phyloP scores from a whole-genome alignment of 2,113 vertebrate genomes.

The Macroglossus sobrinus region DNA sequence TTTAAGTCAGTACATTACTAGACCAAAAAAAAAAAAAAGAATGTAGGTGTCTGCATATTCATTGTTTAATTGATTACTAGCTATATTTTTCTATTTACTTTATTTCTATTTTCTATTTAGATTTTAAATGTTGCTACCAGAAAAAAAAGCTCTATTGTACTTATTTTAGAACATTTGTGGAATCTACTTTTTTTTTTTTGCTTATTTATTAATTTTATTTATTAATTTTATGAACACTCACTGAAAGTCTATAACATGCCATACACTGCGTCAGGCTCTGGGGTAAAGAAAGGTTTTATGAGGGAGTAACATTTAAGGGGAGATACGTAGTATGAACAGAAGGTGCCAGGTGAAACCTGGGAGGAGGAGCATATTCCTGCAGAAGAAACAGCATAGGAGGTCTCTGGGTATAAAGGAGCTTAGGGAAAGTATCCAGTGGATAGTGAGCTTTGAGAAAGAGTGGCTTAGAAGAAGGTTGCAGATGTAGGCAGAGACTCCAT shows the following conservation, averaged over 20 bases:
- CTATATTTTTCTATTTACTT: background rate
- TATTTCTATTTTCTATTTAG: background rate
- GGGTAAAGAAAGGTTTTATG: background rate
- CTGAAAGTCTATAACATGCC: background rate
- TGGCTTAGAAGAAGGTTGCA: background rate
- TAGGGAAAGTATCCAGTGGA: background rate
- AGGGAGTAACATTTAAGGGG: background rate
- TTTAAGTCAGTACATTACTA: background rate
- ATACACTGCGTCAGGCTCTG: background rate
- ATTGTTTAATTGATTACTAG: background rate
- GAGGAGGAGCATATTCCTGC: background rate
- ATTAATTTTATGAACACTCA: background rate
- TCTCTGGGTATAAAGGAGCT: background rate
- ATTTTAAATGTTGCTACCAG: background rate
- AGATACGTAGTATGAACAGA: background rate
- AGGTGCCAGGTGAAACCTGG: background rate
- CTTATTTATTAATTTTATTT: background rate
- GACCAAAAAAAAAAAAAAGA: background rate
- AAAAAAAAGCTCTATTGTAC: background rate
- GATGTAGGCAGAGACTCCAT: background rate
- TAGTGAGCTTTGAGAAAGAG: background rate
- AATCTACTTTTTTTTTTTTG: background rate
- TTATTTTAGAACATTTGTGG: background rate
- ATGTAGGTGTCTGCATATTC: background rate
- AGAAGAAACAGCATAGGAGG: background rate